Base-by-base conservation (phyloP, 2,888 invertebrate genomes). In the Periphyllus acericola region DNA sequence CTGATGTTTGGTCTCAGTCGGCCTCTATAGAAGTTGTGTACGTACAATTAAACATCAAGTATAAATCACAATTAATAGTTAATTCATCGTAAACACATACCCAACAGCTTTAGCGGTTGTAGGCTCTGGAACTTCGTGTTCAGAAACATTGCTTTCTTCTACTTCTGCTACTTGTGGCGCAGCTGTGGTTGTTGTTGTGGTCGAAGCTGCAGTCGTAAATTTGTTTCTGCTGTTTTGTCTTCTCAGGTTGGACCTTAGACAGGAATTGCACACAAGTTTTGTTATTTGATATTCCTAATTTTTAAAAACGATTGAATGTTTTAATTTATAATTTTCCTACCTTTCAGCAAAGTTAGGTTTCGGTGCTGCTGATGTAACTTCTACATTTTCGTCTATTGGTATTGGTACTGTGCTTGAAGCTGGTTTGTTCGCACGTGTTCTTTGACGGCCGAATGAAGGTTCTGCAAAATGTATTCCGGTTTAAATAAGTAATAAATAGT, bases 221-320 rank as follows among this genome's bases (percentile, higher is more conserved):
- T 87, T 87, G 25, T 87, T 87, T 74, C 86, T 87, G 36, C 80
- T 80, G 55, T 87, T 87, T 36, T 80, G 86, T 60, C 79, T 87
- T 60, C 86, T 80, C 40, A 87, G 60, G 29, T 74, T 87, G 1
- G 86, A 87, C 9, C 86, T 87, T 32, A n/a, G 34, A 55, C 19
- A 60, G 5, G 1, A 60, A 60, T 60, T 46, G 46, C 11, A 46
- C 1, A 14, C 46, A 46, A 46, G 46, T 46, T 46, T 46, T 11
- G 14, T 46, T 5, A 46, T 46, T 46, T 46, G 14, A 11, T 14
- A 46, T 46, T 46, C 11, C 14, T 2, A 46, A 8, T 1, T 46
- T 14, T 46, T 14, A 46, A 11, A 46, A 46, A 46, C 14, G 14
- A 46, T 14, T 14, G 14, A 46, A 14, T 46, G 14, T 46, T 46